These are phyloP conservation scores for Oryzias sinensis DNA, from an alignment of 2,797 vertebrate genomes.

Conservation along the genomic window DNA sequence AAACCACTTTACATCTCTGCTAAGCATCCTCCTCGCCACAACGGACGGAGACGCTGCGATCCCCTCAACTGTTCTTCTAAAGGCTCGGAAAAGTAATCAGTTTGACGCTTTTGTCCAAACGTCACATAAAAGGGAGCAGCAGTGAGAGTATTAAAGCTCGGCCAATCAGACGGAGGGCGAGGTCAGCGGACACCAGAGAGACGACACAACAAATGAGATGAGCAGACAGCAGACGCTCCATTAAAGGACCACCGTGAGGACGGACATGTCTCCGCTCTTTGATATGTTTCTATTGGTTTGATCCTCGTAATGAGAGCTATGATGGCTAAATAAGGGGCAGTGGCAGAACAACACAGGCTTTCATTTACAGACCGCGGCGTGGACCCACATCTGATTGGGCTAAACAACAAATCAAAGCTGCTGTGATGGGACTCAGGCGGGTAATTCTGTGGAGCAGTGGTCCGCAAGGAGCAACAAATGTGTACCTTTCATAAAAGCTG, in stretches of 20 bases:
- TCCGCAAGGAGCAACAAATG: conserved; percentile 61
- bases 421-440: conserved; percentile 35
- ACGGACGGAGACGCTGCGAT: no score
- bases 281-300: conserved; percentile 55
- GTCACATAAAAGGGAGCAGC: conserved; percentile 21
- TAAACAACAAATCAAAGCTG: conserved; percentile 66
- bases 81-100: not conserved
- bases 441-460: conserved; percentile 49
- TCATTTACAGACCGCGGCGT: conserved; percentile 64
- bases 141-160: conserved; percentile 39
- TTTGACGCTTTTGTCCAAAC: conserved; percentile 22
- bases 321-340: conserved; percentile 62
- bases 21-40: no score
- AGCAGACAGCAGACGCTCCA: conserved; percentile 33
- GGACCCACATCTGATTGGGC: conserved; percentile 56
- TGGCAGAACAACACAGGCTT: conserved; percentile 57
- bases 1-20: no score
- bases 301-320: conserved; percentile 61
- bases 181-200: conserved; percentile 32
- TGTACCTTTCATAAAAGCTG: conserved; percentile 38
- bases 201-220: conserved; percentile 41
- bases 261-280: conserved; percentile 33
- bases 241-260: conserved; percentile 40
- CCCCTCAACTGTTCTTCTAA: not conserved
- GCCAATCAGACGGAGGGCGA: conserved; percentile 35